Evolutionary conservation across 2,113 vertebrate genomes (phyloP), one percentile per base, ranked within the genome.

Genomic region (Centropus unirufus): DNA sequence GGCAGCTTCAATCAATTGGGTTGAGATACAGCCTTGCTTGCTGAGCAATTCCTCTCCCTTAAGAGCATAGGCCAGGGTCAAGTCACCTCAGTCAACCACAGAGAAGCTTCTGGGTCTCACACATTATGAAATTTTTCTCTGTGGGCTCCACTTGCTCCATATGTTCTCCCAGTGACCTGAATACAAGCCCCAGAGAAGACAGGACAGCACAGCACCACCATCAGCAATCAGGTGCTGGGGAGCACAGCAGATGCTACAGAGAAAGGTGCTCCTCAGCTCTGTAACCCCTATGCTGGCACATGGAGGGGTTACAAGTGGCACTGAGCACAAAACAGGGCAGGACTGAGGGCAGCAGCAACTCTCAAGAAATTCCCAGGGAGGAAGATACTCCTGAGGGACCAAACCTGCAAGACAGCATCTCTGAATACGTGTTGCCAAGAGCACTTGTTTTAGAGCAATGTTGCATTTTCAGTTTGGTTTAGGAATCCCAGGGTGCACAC

Each of bases 271-370:
- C 46, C 40, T 74, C 55, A 44, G 40, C 34, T 76, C 49, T 47
- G 14, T 46, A 34, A 76, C 6, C 54, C 49, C 18, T 7, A 8
- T 0, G 0, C 26, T 32, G 54, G 36, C 46, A 54, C 14, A 27
- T 0, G 10, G 44, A 52, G 16, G 13, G 34, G 34, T 39, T 72
- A 5, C 1, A 10, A 34, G 67, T 5, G 17, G 24, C 57, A 62
- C 30, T 42, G 15, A 22, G 34, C 47, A 58, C n/a, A 58, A 40
- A 40, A 13, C 39, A 67, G 16, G 23, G 26, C 59, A 87, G 63
- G 36, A 78, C 46, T 12, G 40, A 61, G 23, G 61, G 32, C 64
- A 67, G 49, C 61, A 82, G 54, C 44, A 92, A n/a, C 12, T 40
- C 51, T 32, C 64, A 42, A 59, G 72, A 74, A 70, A 46, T 69